A percentile compares a stretch with the other conserved stretches of the same genome.
phyloP scores from a whole-genome alignment of 2,888 invertebrate species.

The Synanthedon tipuliformis region DNA sequence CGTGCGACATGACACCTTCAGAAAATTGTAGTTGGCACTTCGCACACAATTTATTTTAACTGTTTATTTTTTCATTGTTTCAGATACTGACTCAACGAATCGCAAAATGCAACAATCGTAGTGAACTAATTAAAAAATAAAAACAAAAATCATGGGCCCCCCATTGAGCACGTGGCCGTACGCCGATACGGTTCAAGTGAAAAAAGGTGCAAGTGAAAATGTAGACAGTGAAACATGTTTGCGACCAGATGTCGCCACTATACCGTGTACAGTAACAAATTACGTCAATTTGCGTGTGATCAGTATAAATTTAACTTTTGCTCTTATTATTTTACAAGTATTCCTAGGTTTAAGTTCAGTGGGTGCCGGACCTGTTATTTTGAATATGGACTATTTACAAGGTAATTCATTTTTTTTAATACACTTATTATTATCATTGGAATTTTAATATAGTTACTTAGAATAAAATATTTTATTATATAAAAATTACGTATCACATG shows the following conservation, averaged over 20 bases:
- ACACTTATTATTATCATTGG: background rate
- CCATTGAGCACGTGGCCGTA: conserved; percentile 47
- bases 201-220: conserved; percentile 9
- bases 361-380: conserved; percentile 46
- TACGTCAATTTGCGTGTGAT: conserved; percentile 34
- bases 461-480: too few relatives aligned
- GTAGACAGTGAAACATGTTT: conserved; percentile 11
- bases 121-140: conserved; percentile 3
- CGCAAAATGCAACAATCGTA: conserved; percentile 31
- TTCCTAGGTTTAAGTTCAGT: conserved; percentile 36
- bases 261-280: conserved; percentile 26
- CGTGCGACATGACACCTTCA: too few relatives aligned
- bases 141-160: conserved; percentile 35
- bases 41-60: background rate
- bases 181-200: conserved; percentile 17
- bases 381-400: conserved; percentile 58
- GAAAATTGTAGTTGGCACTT: too few relatives aligned
- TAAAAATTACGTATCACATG: too few relatives aligned
- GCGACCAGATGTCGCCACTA: conserved; percentile 16
- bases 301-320: conserved; percentile 42
- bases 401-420: conserved; percentile 23
- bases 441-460: too few relatives aligned
- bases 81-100: conserved; percentile 8
- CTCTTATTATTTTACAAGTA: conserved; percentile 39
- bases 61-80: background rate